These are phyloP conservation scores for Coregonus clupeaformis DNA, from an alignment of 2,113 vertebrate species.

Conservation along the genomic window DNA sequence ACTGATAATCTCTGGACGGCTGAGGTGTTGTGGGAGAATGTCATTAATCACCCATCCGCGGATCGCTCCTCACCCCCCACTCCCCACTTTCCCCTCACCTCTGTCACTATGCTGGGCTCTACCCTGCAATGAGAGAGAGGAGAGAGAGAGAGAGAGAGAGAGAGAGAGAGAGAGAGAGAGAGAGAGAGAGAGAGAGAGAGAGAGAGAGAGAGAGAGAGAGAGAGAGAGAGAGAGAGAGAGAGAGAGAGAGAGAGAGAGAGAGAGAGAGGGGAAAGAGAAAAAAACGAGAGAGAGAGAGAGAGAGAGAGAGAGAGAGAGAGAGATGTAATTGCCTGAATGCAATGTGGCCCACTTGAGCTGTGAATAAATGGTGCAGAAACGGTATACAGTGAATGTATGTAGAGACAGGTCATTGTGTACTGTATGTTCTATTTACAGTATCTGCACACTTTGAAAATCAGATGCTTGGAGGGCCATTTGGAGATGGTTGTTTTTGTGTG, in stretches of 20 bases:
- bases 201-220: no score
- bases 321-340: not conserved
- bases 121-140: not conserved
- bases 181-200: no score
- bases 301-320: no score
- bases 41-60: not conserved
- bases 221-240: no score
- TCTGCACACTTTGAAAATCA: no score
- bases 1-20: not conserved
- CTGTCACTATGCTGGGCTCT: not conserved
- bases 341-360: not conserved
- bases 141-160: not conserved
- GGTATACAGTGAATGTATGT: not conserved
- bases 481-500: slow-evolving; percentile 4
- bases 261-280: no score
- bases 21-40: not conserved
- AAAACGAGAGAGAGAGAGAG: no score
- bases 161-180: no score
- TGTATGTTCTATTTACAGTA: not conserved
- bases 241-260: no score
- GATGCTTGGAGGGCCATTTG: no score
- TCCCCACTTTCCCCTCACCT: not conserved
- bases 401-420: not conserved
- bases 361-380: not conserved
- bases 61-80: not conserved